Evolutionary conservation across 1,140 invertebrate genomes (phyloP), one percentile per base, ranked within the genome.

Genomic region (Pteromalus puparum): DNA sequence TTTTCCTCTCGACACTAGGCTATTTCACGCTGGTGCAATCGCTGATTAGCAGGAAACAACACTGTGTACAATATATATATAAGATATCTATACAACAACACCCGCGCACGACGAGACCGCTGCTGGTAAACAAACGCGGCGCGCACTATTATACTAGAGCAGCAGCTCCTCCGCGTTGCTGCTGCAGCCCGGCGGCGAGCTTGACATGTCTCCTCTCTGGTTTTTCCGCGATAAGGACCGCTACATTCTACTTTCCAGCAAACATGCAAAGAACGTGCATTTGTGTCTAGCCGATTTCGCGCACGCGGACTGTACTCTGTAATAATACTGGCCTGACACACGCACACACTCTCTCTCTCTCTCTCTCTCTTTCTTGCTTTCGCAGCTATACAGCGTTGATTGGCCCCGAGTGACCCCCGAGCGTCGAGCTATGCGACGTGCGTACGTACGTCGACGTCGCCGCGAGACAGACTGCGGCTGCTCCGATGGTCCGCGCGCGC

Each of bases 161-260:
- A 61, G 53, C 53, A n/a, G 53, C 53, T 61, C 21, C 21, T 61
- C 53, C 53, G 21, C 53, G 53, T 61, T 61, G 48, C 48, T 53
- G 53, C 24, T 76, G 24, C 15, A 61, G 46, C 28, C 15, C 61
- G 53, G 6, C n/a, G 28, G 76, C 53, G 42, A 65, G 75, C 30
- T 53, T 65, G 38, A 61, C 79, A 73, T 73, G 21, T 61, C 13
- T 46, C n/a, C 73, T 21, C 73, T 48, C n/a, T 75, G 30, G 30
- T 4, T 3, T 74, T n/a, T 74, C 30, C 1, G 38, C 6, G 53
- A 18, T 7, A 18, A 21, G 18, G 21, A 61, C 21, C 21, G 53
- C 53, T 61, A 61, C 53, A 61, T 61, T 18, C 53, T 61, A 61
- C 18, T 42, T 42, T 42, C 38, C 38, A 42, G 38, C 38, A 9